These are phyloP conservation scores for Proisotoma minuta DNA, from an alignment of 2,888 invertebrate genomes.

Conservation along the genomic window DNA sequence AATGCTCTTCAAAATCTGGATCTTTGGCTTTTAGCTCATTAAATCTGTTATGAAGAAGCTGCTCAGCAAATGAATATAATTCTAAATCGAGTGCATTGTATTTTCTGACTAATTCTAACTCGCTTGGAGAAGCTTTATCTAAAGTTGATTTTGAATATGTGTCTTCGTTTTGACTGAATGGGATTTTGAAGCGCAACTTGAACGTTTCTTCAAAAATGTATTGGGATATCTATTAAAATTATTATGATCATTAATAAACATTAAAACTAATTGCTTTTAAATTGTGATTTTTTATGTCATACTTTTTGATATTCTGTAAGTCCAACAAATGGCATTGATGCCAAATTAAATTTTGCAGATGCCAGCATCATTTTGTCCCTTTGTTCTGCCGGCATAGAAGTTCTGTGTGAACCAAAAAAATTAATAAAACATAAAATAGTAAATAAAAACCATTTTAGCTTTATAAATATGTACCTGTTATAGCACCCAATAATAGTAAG, in stretches of 20 bases:
- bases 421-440: not conserved
- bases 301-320: slow-evolving; percentile 87
- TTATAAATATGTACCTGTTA: slow-evolving; percentile 54
- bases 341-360: slow-evolving; percentile 91
- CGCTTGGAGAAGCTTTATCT: slow-evolving; percentile 68
- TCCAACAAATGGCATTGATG: slow-evolving; percentile 94
- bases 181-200: slow-evolving; percentile 79
- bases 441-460: not conserved
- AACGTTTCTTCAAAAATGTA: slow-evolving; percentile 93
- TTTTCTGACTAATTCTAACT: slow-evolving; percentile 68
- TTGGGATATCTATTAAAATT: slow-evolving; percentile 65
- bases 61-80: slow-evolving; percentile 87
- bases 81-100: slow-evolving; percentile 86
- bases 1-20: slow-evolving; percentile 73
- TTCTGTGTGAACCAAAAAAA: slow-evolving; percentile 52
- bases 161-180: slow-evolving; percentile 87
- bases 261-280: slow-evolving; percentile 20
- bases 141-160: slow-evolving; percentile 80
- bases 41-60: slow-evolving; percentile 72
- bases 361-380: slow-evolving; percentile 81
- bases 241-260: slow-evolving; percentile 9
- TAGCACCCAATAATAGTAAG: slow-evolving; percentile 93
- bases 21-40: slow-evolving; percentile 73
- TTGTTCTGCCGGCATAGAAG: slow-evolving; percentile 65
- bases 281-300: slow-evolving; percentile 2